Evolutionary conservation across 2,113 vertebrate genomes (phyloP).

Genomic region (Callospermophilus lateralis): DNA sequence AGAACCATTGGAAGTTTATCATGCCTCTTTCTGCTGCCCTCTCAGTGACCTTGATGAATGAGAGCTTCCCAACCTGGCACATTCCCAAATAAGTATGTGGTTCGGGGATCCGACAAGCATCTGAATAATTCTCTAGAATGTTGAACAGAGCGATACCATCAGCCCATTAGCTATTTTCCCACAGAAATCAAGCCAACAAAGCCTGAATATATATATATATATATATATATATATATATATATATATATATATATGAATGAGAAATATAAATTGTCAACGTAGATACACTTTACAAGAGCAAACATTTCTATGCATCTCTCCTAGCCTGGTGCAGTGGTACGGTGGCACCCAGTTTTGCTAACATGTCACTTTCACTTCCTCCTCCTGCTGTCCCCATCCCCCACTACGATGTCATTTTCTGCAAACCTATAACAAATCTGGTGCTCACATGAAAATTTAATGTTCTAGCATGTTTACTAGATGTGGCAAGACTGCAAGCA

Average conservation of each 20-base stretch:
- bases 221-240: background rate
- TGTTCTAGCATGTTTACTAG: background rate
- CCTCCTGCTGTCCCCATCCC: background rate
- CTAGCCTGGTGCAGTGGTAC: background rate
- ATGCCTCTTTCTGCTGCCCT: constrained; percentile 50
- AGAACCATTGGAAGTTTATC: background rate
- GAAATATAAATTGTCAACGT: fast-evolving
- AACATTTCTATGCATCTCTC: background rate
- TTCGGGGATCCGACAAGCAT: constrained; percentile 27
- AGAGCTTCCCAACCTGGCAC: constrained; percentile 23
- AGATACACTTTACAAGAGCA: fast-evolving
- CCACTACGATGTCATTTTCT: background rate
- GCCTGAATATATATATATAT: background rate
- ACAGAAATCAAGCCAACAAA: constrained; percentile 59
- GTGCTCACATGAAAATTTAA: background rate
- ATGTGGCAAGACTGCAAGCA: background rate
- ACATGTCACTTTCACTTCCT: background rate
- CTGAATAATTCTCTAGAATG: constrained; percentile 21
- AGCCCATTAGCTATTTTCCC: background rate
- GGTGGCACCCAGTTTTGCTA: background rate
- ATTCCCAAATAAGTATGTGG: constrained; percentile 38
- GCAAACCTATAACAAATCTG: background rate
- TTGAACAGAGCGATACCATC: background rate
- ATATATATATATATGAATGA: background rate
- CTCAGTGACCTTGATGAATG: background rate